A percentile compares a stretch with the other conserved stretches of the same genome.
phyloP scores from a whole-genome alignment of 2,888 invertebrate genomes.

The Cloeon dipterum region DNA sequence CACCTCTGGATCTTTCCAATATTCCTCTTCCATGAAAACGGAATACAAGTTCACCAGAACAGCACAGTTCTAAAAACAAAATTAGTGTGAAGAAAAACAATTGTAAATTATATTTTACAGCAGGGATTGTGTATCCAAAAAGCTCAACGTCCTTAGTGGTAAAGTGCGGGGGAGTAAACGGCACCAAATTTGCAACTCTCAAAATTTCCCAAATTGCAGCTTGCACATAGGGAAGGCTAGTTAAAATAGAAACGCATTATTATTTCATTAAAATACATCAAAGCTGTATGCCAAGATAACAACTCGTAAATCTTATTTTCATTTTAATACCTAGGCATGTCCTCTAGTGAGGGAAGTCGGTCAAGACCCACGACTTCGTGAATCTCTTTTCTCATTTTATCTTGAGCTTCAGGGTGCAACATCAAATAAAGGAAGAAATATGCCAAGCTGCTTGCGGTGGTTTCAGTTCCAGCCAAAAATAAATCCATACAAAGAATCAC shows the following conservation, averaged over 20 bases:
- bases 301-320: no score
- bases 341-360: not conserved
- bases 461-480: not conserved
- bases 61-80: not conserved
- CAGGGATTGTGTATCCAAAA: not conserved
- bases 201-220: not conserved
- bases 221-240: not conserved
- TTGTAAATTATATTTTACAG: no score
- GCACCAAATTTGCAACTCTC: not conserved
- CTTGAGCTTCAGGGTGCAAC: not conserved
- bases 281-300: no score
- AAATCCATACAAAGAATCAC: slow-evolving; percentile 1
- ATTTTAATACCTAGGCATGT: no score
- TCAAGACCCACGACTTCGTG: not conserved
- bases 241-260: no score
- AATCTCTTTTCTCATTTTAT: not conserved
- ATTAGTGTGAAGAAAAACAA: no score
- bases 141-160: not conserved
- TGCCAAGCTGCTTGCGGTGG: not conserved
- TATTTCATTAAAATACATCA: not conserved
- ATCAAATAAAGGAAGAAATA: not conserved
- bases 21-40: not conserved
- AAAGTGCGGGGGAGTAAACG: not conserved
- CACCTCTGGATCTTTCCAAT: not conserved
- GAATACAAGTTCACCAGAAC: not conserved